phyloP scores from a whole-genome alignment of 2,888 invertebrate genomes.

The Cryptophagus acutangulus region DNA sequence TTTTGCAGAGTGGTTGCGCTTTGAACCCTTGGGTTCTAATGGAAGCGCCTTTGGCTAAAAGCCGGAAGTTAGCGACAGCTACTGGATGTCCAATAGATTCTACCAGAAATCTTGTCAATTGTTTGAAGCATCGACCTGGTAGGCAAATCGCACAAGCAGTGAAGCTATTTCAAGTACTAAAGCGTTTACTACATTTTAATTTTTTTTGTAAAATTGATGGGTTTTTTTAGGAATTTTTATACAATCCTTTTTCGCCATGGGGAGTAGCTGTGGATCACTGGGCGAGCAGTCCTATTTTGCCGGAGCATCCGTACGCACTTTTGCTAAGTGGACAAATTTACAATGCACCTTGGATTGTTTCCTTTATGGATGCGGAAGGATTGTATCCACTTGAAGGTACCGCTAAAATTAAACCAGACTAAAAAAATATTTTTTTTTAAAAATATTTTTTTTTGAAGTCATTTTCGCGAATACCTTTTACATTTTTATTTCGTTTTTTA shows the following conservation, averaged over 20 bases:
- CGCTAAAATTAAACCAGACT: too few relatives aligned
- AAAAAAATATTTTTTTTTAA: too few relatives aligned
- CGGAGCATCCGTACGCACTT: constrained; percentile 59
- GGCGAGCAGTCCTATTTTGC: constrained; percentile 58
- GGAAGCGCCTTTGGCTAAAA: constrained; percentile 56
- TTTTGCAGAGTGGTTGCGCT: constrained; percentile 67
- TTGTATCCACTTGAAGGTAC: constrained; percentile 60
- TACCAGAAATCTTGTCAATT: constrained; percentile 54
- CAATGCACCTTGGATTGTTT: constrained; percentile 64
- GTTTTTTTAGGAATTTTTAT: too few relatives aligned
- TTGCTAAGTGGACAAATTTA: constrained; percentile 51
- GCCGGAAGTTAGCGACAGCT: constrained; percentile 55
- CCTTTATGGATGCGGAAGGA: constrained; percentile 67
- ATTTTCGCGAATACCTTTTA: too few relatives aligned
- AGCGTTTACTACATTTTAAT: too few relatives aligned
- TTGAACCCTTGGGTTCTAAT: constrained; percentile 56
- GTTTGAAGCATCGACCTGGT: constrained; percentile 59
- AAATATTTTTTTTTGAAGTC: too few relatives aligned
- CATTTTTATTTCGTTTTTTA: too few relatives aligned
- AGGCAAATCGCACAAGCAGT: constrained; percentile 55
- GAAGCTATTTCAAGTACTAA: constrained; percentile 57
- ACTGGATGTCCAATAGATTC: constrained; percentile 59
- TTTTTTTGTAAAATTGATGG: constrained; percentile 41
- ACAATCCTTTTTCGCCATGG: constrained; percentile 68
- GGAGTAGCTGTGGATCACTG: constrained; percentile 64